Evolutionary conservation across 1,140 invertebrate genomes (phyloP), one percentile per base, ranked within the genome.

Genomic region (Drusus annulatus): DNA sequence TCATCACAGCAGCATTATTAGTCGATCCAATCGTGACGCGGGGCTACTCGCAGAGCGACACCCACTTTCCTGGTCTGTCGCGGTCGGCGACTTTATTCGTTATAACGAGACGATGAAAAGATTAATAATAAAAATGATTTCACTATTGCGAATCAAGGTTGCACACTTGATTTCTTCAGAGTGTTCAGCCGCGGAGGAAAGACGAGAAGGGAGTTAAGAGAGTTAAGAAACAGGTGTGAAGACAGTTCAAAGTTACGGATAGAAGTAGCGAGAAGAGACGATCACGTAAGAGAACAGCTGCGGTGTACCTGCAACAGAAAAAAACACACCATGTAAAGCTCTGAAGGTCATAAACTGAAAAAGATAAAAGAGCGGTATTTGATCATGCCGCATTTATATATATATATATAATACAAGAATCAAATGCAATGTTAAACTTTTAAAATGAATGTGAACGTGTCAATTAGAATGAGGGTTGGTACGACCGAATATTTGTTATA

Each of bases 261-360:
- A 36, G 36, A 45, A 45, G 36, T 51, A 54, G 50, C 21, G 15
- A 28, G 51, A 74, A 8, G 69, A 54, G 13, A 52, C 50, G 50
- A 52, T 13, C 17, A 17, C 50, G 21, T 15, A 25, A 10, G 69
- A 17, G 50, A 56, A 23, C 52, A 7, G 69, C 65, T 19, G 25
- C 19, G 50, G 65, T 69, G 16, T 51, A 74, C 69, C 69, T 74
- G 69, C 51, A 74, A 74, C 25, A 74, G 69, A 74, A 56, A 73
- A 74, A 54, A 54, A 73, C n/a, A 69, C 13, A 1, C 21, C 7
- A 28, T 56, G 21, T 74, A 23, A 74, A 5, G 8, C 54, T 25
- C 21, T 54, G 50, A 54, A 73, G 50, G 50, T 73, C 69, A 73
- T 19, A 23, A 63, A 56, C 3, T 17, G 54, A 19, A 13, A 45